Evolutionary conservation across 2,797 vertebrate genomes (phyloP).

Genomic region (Meriones psammophilus): DNA sequence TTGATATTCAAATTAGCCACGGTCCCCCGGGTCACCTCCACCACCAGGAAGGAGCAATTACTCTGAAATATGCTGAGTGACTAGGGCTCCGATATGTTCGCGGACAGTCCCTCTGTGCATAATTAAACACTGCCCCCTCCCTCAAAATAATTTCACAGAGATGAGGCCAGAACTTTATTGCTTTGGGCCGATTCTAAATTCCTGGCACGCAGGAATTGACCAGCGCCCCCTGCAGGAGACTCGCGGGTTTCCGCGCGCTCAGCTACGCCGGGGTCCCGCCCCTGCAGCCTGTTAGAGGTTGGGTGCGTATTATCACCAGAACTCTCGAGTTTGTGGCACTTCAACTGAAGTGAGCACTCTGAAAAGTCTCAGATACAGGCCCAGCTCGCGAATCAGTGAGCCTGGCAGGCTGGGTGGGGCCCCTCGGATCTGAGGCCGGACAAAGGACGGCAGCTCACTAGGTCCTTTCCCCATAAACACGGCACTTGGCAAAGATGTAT

Average conservation of each 20-base stretch:
- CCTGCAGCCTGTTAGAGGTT: neutral
- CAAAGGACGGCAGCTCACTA: neutral
- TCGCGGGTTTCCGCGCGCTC: neutral
- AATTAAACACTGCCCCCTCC: slow-evolving; percentile 28
- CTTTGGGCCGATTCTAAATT: slow-evolving; percentile 43
- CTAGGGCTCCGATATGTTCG: neutral
- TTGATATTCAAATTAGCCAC: slow-evolving; percentile 65
- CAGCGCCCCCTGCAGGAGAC: neutral
- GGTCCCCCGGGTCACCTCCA: slow-evolving; percentile 47
- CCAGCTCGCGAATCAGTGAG: neutral
- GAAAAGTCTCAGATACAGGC: neutral
- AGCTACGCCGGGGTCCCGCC: neutral
- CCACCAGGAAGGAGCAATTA: slow-evolving; percentile 65
- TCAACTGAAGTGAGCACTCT: neutral
- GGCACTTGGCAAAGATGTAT: neutral
- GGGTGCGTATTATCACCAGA: neutral
- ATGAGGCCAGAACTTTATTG: slow-evolving; percentile 22
- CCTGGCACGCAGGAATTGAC: neutral
- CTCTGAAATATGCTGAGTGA: slow-evolving; percentile 11
- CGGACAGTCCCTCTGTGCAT: slow-evolving; percentile 51
- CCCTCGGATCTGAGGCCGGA: fast-evolving
- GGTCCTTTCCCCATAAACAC: fast-evolving
- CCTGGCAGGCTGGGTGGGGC: fast-evolving
- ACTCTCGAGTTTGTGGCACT: neutral
- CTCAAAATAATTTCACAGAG: slow-evolving; percentile 30